Evolutionary conservation across 1,140 invertebrate species (phyloP), one percentile per base, ranked within the genome.

Genomic region (Lerema accius): DNA sequence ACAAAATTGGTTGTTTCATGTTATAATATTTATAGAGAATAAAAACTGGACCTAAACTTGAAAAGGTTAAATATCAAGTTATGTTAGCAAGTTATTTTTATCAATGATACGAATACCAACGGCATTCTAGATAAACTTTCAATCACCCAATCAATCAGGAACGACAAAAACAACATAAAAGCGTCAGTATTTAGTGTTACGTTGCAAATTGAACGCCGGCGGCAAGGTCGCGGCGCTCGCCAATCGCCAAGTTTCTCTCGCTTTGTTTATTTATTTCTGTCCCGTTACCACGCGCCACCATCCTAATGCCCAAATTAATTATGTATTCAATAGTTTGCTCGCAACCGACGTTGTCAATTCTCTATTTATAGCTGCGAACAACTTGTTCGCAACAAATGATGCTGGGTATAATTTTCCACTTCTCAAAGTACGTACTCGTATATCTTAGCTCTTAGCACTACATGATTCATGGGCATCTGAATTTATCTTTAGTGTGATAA

Each of bases 201-300:
- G 35, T 37, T 11, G 10, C n/a, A 11, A n/a, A 69, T 17, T 51
- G 46, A 45, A 43, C 42, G 49, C 26, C 28, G 23, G 13, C 53
- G 39, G 39, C 71, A 70, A 71, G 71, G 71, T 64, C 68, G 42
- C 11, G 14, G 23, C 37, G 39, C 7, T 58, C 62, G 68, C 63
- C 71, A 73, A 68, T 53, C 62, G 68, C 63, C 71, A 73, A 71
- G 70, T 66, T 69, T 69, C 50, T 15, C 42, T 23, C n/a, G 28
- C 42, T 59, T 46, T 59, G 56, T 59, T 59, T 59, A 28, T 59
- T 55, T 63, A 59, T 63, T 51, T 63, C 37, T 63, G 60, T 59
- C 39, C 42, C 43, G 49, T 63, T 26, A 42, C 37, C 19, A 55
- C n/a, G 49, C 49, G 49, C 48, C 19, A 15, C 50, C 15, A 13